Evolutionary conservation across 2,113 vertebrate species (phyloP), one percentile per base, ranked within the genome.

Genomic region (Lipophrys pholis): DNA sequence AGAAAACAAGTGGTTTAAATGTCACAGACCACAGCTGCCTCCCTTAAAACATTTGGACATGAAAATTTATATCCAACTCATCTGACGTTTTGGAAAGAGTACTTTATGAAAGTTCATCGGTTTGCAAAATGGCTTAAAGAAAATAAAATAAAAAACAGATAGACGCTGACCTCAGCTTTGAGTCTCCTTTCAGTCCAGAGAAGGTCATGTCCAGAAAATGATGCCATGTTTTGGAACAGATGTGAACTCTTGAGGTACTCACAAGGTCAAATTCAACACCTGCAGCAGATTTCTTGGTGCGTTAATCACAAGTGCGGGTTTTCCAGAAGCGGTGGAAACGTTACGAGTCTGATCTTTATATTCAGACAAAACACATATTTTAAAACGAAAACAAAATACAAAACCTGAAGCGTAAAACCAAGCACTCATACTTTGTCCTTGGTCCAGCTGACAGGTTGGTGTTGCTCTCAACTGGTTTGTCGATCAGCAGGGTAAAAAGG

Each of bases 121-220:
- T 52, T 59, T 71, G 21, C 59, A 30, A 52, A 68, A 63, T 53
- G 5, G 21, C 21, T 30, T 30, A 30, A 30, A 30, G 4, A 30
- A 69, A 8, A 46, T 14, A 38, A 64, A 72, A 53, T 1, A 60
- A 41, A 68, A 51, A 68, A 15, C 38, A 50, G 14, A 14, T 48
- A 68, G 63, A 50, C 8, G 51, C 67, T 49, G 52, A 82, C 43
- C 42, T 69, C 62, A 53, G 39, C 43, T 16, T 85, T 54, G 56
- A 82, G 67, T 76, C 12, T 56, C 46, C 74, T 61, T 66, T 50
- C 15, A 50, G 50, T 11, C 58, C 21, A 51, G 17, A 57, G 43
- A 15, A 60, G n/a, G 54, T 39, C n/a, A 8, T 57, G 57, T 52
- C 38, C 48, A 55, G 56, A 62, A 78, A 66, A 55, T 43, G 41